Evolutionary conservation across 2,113 vertebrate species (phyloP), one percentile per base, ranked within the genome.

Genomic region (Petromus typicus): DNA sequence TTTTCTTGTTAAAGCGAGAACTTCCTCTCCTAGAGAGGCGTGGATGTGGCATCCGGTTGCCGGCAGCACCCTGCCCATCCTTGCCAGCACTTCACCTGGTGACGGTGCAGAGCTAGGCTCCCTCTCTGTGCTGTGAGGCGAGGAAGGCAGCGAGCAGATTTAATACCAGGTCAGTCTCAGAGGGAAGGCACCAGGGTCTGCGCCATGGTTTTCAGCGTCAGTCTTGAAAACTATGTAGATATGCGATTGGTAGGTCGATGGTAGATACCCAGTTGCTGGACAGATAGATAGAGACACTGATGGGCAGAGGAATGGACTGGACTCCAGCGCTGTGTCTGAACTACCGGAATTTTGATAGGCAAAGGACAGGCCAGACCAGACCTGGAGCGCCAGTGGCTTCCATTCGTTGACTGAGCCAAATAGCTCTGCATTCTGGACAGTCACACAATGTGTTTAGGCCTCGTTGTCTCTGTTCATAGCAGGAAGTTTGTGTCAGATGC

Each of bases 351-450:
- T 45, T 20, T 80, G 73, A 34, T 5, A 40, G 20, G 27, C 10
- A 9, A 30, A 40, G 2, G 8, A 27, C 48, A 34, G 66, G 66
- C 54, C 18, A 7, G 45, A 48, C 7, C n/a, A 63, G 79, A 27
- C 43, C 90, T 48, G 3, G 23, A 75, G 37, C 40, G 27, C 3
- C n/a, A 23, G 14, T 18, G 27, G 63, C 79, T 78, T 87, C 64
- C 13, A 17, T 32, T 13, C 1, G 2, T 2, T 34, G 43, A 12
- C 3, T 20, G 40, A 57, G 69, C 16, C 3, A 5, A 22, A n/a
- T 7, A 48, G 30, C 25, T 67, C 0, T 34, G 25, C 54, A 69
- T 40, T 66, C 67, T 20, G 63, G 32, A 30, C n/a, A 40, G 48
- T 25, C 57, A 34, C 0, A 3, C 27, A 1, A 5, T 32, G 27